phyloP scores from a whole-genome alignment of 1,140 invertebrate species.

The Bombus huntii region DNA sequence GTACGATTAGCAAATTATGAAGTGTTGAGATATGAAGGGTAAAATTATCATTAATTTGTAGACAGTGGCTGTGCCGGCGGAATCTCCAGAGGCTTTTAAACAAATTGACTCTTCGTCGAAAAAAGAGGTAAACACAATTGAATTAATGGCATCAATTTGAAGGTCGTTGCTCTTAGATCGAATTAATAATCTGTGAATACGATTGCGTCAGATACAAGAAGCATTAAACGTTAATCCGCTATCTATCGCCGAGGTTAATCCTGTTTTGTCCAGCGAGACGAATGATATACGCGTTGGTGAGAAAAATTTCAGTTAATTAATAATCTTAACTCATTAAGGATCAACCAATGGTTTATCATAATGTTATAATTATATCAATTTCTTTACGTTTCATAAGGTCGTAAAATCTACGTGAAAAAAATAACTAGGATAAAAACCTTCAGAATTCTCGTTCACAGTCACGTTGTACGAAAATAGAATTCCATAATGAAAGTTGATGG shows the following conservation, averaged over 20 bases:
- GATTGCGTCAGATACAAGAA: slow-evolving; percentile 7
- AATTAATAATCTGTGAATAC: neutral
- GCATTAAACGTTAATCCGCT: neutral
- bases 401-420: too few relatives aligned
- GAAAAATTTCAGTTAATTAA: neutral
- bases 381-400: too few relatives aligned
- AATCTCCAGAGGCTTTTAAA: neutral
- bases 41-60: neutral
- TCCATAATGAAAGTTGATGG: too few relatives aligned
- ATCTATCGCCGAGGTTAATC: neutral
- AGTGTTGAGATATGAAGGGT: neutral
- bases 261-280: neutral
- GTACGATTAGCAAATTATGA: too few relatives aligned
- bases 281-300: slow-evolving; percentile 25
- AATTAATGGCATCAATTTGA: neutral
- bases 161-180: neutral
- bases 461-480: too few relatives aligned
- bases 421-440: too few relatives aligned
- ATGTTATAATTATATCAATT: too few relatives aligned
- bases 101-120: neutral
- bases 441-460: too few relatives aligned
- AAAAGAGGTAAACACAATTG: slow-evolving; percentile 26
- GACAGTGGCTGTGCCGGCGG: neutral
- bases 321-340: too few relatives aligned
- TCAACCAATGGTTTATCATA: too few relatives aligned